phyloP scores from a whole-genome alignment of 2,888 invertebrate species.

The Stenolophus ochropezus region DNA sequence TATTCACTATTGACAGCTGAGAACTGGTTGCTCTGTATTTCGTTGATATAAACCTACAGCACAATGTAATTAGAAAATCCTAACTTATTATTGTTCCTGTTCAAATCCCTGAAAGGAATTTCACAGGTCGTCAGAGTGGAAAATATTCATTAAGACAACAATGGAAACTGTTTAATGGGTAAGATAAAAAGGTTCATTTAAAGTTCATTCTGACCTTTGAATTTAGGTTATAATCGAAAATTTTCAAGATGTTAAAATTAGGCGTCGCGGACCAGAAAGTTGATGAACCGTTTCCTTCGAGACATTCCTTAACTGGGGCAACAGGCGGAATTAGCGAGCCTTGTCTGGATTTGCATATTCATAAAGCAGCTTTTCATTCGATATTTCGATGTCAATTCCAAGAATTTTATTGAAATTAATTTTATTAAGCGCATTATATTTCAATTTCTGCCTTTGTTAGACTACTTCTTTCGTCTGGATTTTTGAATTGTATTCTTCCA shows the following conservation, averaged over 20 bases:
- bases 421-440: neutral
- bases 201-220: slow-evolving; percentile 56
- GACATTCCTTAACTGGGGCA: slow-evolving; percentile 22
- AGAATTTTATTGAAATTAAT: neutral
- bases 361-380: neutral
- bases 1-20: slow-evolving; percentile 24
- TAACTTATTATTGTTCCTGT: slow-evolving; percentile 23
- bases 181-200: slow-evolving; percentile 51
- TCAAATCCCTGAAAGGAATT: slow-evolving; percentile 33
- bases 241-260: slow-evolving; percentile 34
- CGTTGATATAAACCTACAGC: neutral
- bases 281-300: slow-evolving; percentile 23
- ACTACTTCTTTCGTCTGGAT: neutral
- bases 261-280: slow-evolving; percentile 1
- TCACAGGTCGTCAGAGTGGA: slow-evolving; percentile 19
- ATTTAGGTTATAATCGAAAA: slow-evolving; percentile 52
- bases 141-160: slow-evolving; percentile 32
- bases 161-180: slow-evolving; percentile 32
- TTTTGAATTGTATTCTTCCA: neutral
- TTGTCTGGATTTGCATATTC: slow-evolving; percentile 19
- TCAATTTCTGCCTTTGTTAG: neutral
- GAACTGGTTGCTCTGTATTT: slow-evolving; percentile 4
- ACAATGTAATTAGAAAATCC: slow-evolving; percentile 5
- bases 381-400: slow-evolving; percentile 1
- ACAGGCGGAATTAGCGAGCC: neutral